phyloP scores from a whole-genome alignment of 2,888 invertebrate species.

The Drosophila gaucha region DNA sequence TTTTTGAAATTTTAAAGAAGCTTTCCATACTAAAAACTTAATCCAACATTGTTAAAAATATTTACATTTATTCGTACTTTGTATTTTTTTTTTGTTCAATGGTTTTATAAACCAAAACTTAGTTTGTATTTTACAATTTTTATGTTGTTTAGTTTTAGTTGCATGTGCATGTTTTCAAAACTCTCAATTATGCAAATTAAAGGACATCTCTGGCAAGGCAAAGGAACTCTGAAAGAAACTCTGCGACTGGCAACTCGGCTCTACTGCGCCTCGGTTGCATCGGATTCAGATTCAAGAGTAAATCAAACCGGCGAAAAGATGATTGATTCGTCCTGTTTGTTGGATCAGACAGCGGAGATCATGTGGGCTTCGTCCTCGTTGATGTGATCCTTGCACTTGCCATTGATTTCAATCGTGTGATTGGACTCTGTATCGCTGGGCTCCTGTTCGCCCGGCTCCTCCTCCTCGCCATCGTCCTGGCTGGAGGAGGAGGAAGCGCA shows the following conservation, averaged over 20 bases:
- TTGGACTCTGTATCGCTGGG: constrained; percentile 68
- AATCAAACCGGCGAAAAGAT: not conserved
- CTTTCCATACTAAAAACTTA: not conserved
- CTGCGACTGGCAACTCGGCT: constrained; percentile 5
- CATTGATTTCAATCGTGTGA: constrained; percentile 66
- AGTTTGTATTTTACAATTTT: constrained; percentile 63
- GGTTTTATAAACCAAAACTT: constrained; percentile 71
- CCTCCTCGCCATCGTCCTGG: constrained; percentile 36
- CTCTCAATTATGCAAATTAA: constrained; percentile 27
- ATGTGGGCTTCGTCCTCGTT: constrained; percentile 79
- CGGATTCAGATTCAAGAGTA: not conserved
- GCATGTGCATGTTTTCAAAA: constrained; percentile 27
- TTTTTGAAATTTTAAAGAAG: not conserved
- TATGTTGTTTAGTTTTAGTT: constrained; percentile 31
- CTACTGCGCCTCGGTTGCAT: constrained; percentile 5
- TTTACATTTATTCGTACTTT: constrained; percentile 70
- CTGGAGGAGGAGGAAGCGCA: constrained; percentile 21
- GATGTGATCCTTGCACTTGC: constrained; percentile 61
- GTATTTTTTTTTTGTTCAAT: constrained; percentile 7
- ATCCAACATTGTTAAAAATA: constrained; percentile 53
- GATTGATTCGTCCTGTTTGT: not conserved
- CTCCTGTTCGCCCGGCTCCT: constrained; percentile 54
- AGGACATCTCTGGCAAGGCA: constrained; percentile 15
- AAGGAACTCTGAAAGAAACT: constrained; percentile 5
- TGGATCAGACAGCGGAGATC: constrained; percentile 76